Evolutionary conservation across 2,888 invertebrate species (phyloP).

Genomic region (Drosophila melanosoma): DNA sequence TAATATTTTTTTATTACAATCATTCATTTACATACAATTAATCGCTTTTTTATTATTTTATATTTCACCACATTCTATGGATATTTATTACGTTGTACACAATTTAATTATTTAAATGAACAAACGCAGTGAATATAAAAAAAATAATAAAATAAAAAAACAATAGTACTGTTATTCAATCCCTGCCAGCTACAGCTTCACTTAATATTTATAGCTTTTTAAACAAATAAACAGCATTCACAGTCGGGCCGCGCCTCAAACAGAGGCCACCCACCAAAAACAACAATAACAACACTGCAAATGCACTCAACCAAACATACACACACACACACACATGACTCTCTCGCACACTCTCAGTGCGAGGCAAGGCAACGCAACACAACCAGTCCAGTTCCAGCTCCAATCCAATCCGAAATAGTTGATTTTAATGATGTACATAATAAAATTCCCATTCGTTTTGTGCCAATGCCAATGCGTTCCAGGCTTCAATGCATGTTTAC

Average conservation of each 20-base stretch:
- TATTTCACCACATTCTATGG: constrained; percentile 4
- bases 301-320: constrained; percentile 71
- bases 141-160: constrained; percentile 24
- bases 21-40: not conserved
- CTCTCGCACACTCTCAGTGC: constrained; percentile 33
- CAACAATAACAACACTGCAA: constrained; percentile 45
- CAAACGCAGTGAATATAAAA: constrained; percentile 35
- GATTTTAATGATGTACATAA: constrained; percentile 85
- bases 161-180: constrained; percentile 33
- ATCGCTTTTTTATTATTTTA: not conserved
- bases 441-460: constrained; percentile 84
- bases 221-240: constrained; percentile 83
- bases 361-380: constrained; percentile 22
- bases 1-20: not conserved
- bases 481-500: constrained; percentile 64
- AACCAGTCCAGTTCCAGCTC: constrained; percentile 70
- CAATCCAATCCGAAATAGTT: constrained; percentile 83
- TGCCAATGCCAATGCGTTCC: constrained; percentile 83
- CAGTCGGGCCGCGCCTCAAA: constrained; percentile 53
- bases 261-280: constrained; percentile 59
- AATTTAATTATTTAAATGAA: constrained; percentile 71
- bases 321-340: constrained; percentile 19
- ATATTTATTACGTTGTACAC: constrained; percentile 38
- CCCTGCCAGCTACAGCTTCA: constrained; percentile 59
- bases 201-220: constrained; percentile 84